Conservation (phyloP, 35 echinoderm and acorn worm genomes). For the Diadema setosum region DNA sequence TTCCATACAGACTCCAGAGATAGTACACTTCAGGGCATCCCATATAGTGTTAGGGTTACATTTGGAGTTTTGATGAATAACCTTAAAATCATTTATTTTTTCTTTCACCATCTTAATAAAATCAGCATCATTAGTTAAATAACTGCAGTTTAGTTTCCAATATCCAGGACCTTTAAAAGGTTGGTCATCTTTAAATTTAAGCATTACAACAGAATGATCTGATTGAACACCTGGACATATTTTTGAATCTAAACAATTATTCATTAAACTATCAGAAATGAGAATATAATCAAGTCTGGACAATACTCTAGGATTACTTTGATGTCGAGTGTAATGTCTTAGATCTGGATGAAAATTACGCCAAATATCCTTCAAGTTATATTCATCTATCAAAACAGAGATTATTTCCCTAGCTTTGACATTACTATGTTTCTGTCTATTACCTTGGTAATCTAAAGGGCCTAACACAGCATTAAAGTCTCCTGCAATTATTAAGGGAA, state of each 20-base stretch:
- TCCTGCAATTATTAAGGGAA: background rate
- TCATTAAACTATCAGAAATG: background rate
- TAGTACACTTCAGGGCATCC: background rate
- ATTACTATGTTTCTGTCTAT: background rate
- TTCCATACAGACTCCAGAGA: background rate
- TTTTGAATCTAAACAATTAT: background rate
- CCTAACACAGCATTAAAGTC: constrained; percentile 26
- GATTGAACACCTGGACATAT: background rate
- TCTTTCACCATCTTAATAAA: background rate
- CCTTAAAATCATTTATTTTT: background rate
- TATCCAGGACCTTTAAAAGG: background rate
- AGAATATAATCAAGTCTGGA: background rate
- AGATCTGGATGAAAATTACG: background rate
- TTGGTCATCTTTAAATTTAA: background rate
- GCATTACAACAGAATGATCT: background rate
- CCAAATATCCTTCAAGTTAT: constrained; percentile 22
- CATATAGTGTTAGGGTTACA: background rate
- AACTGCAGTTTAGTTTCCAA: background rate
- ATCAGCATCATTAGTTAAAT: background rate
- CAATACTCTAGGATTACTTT: background rate
- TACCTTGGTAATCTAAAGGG: background rate
- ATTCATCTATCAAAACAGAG: background rate
- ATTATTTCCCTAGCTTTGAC: background rate
- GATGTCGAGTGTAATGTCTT: background rate
- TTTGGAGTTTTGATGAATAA: background rate